Conservation (phyloP, 2,113 vertebrate genomes). For the Shinisaurus crocodilurus region DNA sequence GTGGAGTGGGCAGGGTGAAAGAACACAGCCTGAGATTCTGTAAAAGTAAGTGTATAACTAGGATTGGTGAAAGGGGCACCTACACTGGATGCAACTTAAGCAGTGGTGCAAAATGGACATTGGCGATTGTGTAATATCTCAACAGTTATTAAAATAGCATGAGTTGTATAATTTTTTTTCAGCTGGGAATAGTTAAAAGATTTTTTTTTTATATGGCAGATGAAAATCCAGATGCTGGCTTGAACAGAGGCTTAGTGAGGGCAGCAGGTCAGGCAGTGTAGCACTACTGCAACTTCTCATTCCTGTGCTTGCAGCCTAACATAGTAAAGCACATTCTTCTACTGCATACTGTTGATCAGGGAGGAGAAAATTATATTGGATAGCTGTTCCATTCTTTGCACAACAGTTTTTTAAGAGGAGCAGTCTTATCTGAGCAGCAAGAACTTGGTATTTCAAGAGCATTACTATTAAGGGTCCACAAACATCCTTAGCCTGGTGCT, state of each 20-base stretch:
- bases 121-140: background rate
- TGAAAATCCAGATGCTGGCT: background rate
- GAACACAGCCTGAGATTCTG: background rate
- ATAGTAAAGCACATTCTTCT: background rate
- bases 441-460: background rate
- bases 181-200: background rate
- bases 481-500: background rate
- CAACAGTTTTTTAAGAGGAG: background rate
- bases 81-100: background rate
- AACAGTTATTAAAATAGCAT: background rate
- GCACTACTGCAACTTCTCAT: background rate
- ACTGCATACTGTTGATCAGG: background rate
- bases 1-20: conserved; percentile 4
- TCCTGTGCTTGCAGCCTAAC: background rate
- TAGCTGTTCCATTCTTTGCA: background rate
- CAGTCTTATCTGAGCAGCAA: background rate
- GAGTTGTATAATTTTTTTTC: background rate
- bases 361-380: background rate
- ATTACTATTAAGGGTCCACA: background rate
- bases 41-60: background rate
- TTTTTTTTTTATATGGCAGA: background rate
- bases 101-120: background rate
- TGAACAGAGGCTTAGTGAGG: background rate
- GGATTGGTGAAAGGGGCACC: background rate
- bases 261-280: background rate